Base-by-base conservation (phyloP, 2,797 vertebrate species). In the Danio jaintianensis region DNA sequence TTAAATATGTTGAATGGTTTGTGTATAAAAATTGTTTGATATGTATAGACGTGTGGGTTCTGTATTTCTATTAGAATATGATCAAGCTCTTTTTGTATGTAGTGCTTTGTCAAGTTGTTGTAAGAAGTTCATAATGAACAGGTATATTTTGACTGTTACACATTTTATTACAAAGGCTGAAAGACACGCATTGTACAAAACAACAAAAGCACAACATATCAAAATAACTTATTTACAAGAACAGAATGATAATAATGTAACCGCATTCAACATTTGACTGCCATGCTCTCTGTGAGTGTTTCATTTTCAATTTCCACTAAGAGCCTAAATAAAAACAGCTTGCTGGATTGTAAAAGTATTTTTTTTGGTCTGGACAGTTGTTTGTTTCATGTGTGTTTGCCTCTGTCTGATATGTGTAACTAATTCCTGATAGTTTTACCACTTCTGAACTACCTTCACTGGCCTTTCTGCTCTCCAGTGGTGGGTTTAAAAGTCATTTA, bases 141-240 rank as follows among this genome's bases (percentile, higher is more conserved):
- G 38, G n/a, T 79, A 38, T 53, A 7, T 79, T 79, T 71, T n/a
- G 58, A 79, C 36, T 53, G 29, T 53, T 79, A 70, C 29, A 29
- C 66, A 36, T 83, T 52, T 66, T 74, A 79, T 74, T 53, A 67
- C 18, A 75, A 66, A 72, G 38, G 0, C 8, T 36, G 20, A 36
- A 61, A 68, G 59, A 53, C 68, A 48, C 56, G 15, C 42, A 48
- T 36, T 73, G 50, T 78, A 79, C 4, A 79, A 79, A 63, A 69
- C 13, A 9, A 53, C 3, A 22, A 64, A 64, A 72, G 52, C 52
- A 78, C 75, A 64, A 56, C 0, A 1, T 53, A 52, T 38, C 48
- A 7, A 36, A 45, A 68, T 9, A 2, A 45, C 12, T 12, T 20
- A 50, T 63, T 79, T 53, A 55, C 40, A 55, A 43, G 1, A 52